These are phyloP conservation scores for Zaprionus ghesquierei DNA, from an alignment of 1,140 invertebrate species.

Conservation along the genomic window DNA sequence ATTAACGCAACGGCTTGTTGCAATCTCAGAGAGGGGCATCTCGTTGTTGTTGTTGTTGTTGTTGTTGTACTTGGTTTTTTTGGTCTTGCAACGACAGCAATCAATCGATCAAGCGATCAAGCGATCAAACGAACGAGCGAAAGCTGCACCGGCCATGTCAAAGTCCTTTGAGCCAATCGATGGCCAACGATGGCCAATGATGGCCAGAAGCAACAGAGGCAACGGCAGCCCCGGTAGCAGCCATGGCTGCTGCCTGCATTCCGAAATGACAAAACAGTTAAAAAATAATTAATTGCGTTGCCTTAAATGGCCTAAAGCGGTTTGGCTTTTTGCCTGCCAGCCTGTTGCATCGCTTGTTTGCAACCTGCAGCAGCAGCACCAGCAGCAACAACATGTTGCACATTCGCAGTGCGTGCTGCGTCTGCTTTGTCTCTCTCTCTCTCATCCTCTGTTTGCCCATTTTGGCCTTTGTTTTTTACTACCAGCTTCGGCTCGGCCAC, in stretches of 20 bases:
- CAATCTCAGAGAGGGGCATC: slow-evolving; percentile 58
- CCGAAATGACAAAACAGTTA: slow-evolving; percentile 83
- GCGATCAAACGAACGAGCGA: slow-evolving; percentile 77
- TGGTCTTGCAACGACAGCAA: slow-evolving; percentile 60
- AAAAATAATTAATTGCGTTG: slow-evolving; percentile 83
- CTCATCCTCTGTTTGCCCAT: slow-evolving; percentile 63
- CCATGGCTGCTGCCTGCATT: slow-evolving; percentile 71
- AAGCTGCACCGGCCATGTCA: slow-evolving; percentile 75
- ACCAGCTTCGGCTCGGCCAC: slow-evolving; percentile 55
- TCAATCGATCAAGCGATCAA: slow-evolving; percentile 82
- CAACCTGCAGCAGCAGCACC: slow-evolving; percentile 58
- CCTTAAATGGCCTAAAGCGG: slow-evolving; percentile 81
- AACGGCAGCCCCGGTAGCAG: slow-evolving; percentile 64
- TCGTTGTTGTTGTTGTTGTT: slow-evolving; percentile 17
- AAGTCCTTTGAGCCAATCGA: slow-evolving; percentile 56
- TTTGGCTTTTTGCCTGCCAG: slow-evolving; percentile 62
- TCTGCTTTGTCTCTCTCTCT: background rate
- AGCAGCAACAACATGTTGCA: slow-evolving; percentile 21
- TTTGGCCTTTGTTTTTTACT: slow-evolving; percentile 77
- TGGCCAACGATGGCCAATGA: background rate
- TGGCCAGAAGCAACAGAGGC: slow-evolving; percentile 18
- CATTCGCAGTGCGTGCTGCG: slow-evolving; percentile 35
- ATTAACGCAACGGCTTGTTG: slow-evolving; percentile 81
- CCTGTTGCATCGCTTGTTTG: slow-evolving; percentile 52
- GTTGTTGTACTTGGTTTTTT: slow-evolving; percentile 4